A percentile compares a stretch with the other conserved stretches of the same genome.
Conservation (phyloP, 2,113 vertebrate genomes). For the Martes martes region DNA sequence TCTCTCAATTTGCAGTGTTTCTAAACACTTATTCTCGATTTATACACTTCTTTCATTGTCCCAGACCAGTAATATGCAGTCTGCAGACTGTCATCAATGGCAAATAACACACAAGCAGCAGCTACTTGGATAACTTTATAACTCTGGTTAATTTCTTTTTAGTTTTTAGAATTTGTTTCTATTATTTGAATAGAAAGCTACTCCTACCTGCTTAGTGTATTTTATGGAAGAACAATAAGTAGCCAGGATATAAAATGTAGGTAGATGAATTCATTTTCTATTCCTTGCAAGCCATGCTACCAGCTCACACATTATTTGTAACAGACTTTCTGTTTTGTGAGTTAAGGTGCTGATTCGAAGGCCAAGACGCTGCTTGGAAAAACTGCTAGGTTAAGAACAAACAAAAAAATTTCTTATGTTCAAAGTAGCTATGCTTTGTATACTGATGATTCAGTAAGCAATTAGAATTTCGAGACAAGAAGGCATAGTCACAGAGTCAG, state of each 20-base stretch:
- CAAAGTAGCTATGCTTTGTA: background rate
- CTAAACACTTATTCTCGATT: background rate
- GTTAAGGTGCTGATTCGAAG: background rate
- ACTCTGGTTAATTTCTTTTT: background rate
- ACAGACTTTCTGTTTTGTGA: background rate
- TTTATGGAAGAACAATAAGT: background rate
- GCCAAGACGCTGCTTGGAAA: background rate
- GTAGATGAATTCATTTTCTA: background rate
- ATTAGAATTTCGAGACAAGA: conserved; percentile 20
- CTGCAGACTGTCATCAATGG: background rate
- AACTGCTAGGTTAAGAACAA: background rate
- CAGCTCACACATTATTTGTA: background rate
- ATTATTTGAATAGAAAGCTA: background rate
- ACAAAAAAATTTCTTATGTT: background rate
- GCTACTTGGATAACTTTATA: background rate
- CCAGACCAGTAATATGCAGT: background rate
- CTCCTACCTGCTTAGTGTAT: background rate
- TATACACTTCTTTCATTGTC: background rate
- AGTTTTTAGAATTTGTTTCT: background rate
- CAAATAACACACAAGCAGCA: background rate
- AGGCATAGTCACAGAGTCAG: conserved; percentile 4
- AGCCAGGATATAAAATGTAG: background rate
- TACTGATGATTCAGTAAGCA: background rate
- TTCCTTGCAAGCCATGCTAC: background rate
- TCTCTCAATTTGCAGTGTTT: background rate